phyloP scores from a whole-genome alignment of 2,113 vertebrate species.

The Neoarius graeffei region DNA sequence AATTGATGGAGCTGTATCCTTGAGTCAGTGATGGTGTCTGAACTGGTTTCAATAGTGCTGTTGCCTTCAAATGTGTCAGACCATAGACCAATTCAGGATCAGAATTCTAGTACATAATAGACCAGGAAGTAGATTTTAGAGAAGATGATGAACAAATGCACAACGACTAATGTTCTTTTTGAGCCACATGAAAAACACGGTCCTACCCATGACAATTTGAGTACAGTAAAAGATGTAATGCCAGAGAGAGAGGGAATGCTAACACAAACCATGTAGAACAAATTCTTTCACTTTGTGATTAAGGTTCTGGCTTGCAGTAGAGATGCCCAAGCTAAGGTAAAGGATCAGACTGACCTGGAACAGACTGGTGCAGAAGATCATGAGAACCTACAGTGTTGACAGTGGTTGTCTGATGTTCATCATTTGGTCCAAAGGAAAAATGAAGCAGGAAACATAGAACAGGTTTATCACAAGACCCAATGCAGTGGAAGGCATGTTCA shows the following conservation, averaged over 20 bases:
- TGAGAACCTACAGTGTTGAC: neutral
- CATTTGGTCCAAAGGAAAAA: neutral
- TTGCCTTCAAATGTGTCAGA: neutral
- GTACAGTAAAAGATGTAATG: conserved; percentile 17
- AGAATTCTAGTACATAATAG: neutral
- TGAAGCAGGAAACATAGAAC: conserved; percentile 12
- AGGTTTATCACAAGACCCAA: neutral
- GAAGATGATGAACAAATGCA: neutral
- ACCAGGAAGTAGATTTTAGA: neutral
- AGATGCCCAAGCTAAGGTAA: neutral
- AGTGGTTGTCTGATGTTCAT: conserved; percentile 4
- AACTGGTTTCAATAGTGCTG: neutral
- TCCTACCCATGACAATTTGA: neutral
- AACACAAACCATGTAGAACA: neutral
- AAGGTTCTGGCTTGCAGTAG: neutral
- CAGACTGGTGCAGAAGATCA: neutral
- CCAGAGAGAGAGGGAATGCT: neutral
- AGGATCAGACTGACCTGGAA: conserved; percentile 12
- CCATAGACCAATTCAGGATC: too few relatives aligned
- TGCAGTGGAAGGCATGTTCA: neutral
- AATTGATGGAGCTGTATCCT: neutral
- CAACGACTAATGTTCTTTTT: neutral
- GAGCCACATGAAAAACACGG: neutral
- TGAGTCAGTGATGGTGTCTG: too few relatives aligned
- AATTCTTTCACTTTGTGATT: neutral